Conservation (phyloP, 1,140 invertebrate species). For the Caerostris extrusa region DNA sequence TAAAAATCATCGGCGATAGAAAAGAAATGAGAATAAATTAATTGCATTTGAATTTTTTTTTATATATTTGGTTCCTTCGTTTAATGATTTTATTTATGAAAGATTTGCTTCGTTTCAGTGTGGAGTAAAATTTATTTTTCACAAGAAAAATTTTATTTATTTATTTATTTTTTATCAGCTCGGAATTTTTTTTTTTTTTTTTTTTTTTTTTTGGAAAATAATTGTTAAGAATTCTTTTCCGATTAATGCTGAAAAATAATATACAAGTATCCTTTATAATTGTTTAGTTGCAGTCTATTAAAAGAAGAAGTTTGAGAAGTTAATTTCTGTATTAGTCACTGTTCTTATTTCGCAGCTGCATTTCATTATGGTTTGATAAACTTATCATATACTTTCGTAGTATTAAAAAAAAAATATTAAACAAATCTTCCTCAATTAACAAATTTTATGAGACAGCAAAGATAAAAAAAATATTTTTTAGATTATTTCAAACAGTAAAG, state of each 20-base stretch:
- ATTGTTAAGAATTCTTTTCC: background rate
- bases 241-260: background rate
- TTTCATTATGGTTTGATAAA: no score
- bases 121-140: background rate
- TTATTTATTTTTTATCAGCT: no score
- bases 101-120: background rate
- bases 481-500: no score
- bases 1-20: background rate
- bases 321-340: no score
- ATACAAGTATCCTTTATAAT: background rate
- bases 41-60: constrained; percentile 25
- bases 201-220: background rate
- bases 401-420: no score
- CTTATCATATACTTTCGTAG: no score
- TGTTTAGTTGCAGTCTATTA: background rate
- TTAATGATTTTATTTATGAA: background rate
- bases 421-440: no score
- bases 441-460: no score
- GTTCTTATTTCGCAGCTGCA: no score
- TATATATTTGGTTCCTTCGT: no score
- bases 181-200: no score
- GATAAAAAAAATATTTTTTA: no score
- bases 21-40: background rate
- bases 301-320: background rate
- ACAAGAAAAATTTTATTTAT: background rate